phyloP scores from a whole-genome alignment of 2,888 invertebrate species.

The Phyllotreta cruciferae region DNA sequence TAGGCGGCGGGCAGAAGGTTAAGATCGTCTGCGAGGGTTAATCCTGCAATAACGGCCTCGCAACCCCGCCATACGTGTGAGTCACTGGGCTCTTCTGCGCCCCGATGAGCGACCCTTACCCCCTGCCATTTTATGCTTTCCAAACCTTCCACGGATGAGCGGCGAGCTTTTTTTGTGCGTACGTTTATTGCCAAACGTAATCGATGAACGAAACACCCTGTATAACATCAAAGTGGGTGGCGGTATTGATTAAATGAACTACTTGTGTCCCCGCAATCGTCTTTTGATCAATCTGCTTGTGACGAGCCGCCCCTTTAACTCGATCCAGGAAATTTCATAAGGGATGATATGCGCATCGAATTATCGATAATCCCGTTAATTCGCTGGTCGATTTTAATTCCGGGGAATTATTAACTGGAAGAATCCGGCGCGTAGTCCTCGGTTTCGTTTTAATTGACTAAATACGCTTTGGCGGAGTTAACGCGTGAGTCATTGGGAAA shows the following conservation, averaged over 20 bases:
- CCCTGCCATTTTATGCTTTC: conserved; percentile 37
- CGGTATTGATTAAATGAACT: too few relatives aligned
- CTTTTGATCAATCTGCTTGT: too few relatives aligned
- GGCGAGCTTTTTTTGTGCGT: conserved; percentile 24
- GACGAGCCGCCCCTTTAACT: too few relatives aligned
- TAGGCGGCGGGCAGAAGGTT: conserved; percentile 27
- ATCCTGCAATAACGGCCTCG: conserved; percentile 43
- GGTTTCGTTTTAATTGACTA: too few relatives aligned
- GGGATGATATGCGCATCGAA: conserved; percentile 21
- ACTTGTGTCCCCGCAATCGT: too few relatives aligned
- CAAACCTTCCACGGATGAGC: conserved; percentile 26
- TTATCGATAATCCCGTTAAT: conserved; percentile 36
- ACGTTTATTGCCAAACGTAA: not conserved
- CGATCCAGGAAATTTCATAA: too few relatives aligned
- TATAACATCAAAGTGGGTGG: too few relatives aligned
- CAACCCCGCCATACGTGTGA: conserved; percentile 37
- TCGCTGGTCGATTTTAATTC: conserved; percentile 24
- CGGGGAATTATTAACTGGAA: not conserved
- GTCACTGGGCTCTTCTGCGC: conserved; percentile 39
- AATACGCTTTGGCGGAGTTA: too few relatives aligned
- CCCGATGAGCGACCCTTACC: conserved; percentile 37
- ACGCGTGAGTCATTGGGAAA: too few relatives aligned
- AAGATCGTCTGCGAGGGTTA: conserved; percentile 41
- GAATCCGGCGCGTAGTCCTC: too few relatives aligned
- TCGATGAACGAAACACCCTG: too few relatives aligned